Conservation (phyloP, 2,888 invertebrate genomes). For the Scaptomyza caliginosa region DNA sequence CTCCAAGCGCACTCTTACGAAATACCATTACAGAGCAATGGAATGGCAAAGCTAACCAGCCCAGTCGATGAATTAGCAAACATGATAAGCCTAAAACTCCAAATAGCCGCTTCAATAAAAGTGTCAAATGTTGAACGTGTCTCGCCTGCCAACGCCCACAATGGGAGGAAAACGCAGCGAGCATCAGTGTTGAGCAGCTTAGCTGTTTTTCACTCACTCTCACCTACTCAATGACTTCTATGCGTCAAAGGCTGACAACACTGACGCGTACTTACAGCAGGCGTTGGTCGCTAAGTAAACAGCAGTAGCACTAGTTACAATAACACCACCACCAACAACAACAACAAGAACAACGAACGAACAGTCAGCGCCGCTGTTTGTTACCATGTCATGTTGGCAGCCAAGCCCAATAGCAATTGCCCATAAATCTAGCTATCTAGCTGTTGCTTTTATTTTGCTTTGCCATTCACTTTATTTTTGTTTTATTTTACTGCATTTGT, state of each 20-base stretch:
- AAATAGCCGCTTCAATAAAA: slow-evolving; percentile 48
- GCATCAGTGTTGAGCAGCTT: not conserved
- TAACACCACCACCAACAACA: not conserved
- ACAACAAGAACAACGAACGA: slow-evolving; percentile 5
- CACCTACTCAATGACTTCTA: too few species aligned
- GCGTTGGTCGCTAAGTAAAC: slow-evolving; percentile 11
- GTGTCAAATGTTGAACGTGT: slow-evolving; percentile 46
- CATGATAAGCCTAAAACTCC: slow-evolving; percentile 45
- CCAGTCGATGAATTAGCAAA: slow-evolving; percentile 35
- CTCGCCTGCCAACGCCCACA: slow-evolving; percentile 41
- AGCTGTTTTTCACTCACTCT: not conserved
- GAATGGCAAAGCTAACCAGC: slow-evolving; percentile 4
- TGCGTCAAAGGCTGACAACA: not conserved
- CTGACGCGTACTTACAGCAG: not conserved
- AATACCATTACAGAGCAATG: slow-evolving; percentile 21
- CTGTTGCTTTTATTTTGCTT: not conserved
- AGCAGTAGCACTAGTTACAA: slow-evolving; percentile 3
- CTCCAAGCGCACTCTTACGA: slow-evolving; percentile 39
- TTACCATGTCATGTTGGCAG: slow-evolving; percentile 74
- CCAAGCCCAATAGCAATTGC: slow-evolving; percentile 78
- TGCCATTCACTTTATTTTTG: slow-evolving; percentile 69
- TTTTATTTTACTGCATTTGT: too few species aligned
- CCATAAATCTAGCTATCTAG: slow-evolving; percentile 71
- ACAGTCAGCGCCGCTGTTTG: slow-evolving; percentile 68
- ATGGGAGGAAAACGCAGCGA: not conserved